phyloP scores from a whole-genome alignment of 2,797 vertebrate genomes.

The Chelidonichthys spinosus region DNA sequence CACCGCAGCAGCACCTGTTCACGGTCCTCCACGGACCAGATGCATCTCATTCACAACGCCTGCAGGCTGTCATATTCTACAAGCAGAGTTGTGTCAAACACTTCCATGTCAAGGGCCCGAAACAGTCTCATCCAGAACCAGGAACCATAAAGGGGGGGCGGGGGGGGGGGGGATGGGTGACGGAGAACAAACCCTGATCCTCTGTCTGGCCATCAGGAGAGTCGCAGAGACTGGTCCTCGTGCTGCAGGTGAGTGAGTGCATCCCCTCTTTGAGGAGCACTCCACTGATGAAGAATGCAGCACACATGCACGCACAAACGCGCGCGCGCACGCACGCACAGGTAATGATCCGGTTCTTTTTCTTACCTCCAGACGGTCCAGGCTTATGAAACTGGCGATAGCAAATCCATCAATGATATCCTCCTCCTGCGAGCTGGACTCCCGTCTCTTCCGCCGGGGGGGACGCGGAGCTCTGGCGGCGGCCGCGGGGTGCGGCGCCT shows the following conservation, averaged over 20 bases:
- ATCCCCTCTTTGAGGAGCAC: conserved; percentile 45
- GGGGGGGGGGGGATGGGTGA: too few species aligned
- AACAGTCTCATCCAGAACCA: conserved; percentile 8
- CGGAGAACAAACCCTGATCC: conserved; percentile 10
- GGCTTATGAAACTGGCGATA: conserved; percentile 94
- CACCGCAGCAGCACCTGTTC: conserved; percentile 42
- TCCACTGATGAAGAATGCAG: conserved; percentile 49
- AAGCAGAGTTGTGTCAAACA: conserved; percentile 44
- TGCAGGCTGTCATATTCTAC: conserved; percentile 45
- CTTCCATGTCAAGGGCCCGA: conserved; percentile 19
- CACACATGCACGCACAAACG: not conserved
- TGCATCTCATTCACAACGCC: conserved; percentile 31
- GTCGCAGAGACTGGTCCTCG: conserved; percentile 26
- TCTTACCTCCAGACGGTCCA: conserved; percentile 95
- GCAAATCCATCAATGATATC: conserved; percentile 98
- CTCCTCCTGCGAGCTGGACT: conserved; percentile 96
- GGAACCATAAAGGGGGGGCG: not conserved
- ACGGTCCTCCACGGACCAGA: conserved; percentile 16
- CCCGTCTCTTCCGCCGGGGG: conserved; percentile 91
- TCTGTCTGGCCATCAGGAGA: conserved; percentile 14
- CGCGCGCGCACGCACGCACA: conserved; percentile 30
- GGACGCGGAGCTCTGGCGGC: conserved; percentile 87
- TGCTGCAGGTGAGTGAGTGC: conserved; percentile 13
- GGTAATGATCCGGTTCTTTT: conserved; percentile 45
- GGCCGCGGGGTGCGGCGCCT: conserved; percentile 82